Base-by-base conservation (phyloP, 2,797 vertebrate genomes). In the Periophthalmus magnuspinnatus region DNA sequence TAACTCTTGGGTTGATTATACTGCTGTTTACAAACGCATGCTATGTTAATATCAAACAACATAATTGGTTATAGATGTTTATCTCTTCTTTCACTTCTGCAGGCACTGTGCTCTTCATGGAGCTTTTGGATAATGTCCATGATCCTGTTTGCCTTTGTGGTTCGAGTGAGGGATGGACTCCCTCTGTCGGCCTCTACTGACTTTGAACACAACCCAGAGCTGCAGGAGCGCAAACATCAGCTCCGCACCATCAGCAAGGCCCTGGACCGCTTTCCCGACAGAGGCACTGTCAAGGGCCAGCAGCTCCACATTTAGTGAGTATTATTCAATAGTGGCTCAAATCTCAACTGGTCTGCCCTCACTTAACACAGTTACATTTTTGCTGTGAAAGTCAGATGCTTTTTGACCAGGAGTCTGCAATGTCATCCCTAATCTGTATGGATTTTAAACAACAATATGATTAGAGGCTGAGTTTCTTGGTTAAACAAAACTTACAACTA, bases 181-280 rank as follows among this genome's bases (percentile, higher is more conserved):
- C 97, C 97, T 28, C 95, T 99, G 81, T 98, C 97, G 0, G 97
- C 96, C 69, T 99, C 97, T 87, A 97, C 96, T 6, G 97, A 99
- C 87, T 99, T 98, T 72, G 93, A 97, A 80, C 94, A 97, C 81
- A 93, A 91, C 83, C 91, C 79, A 36, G 95, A 95, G 72, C 95
- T 99, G 48, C 91, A 97, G 91, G 95, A 96, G 78, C 94, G 95
- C 89, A 96, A 96, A 81, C 95, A 91, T 83, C 95, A 94, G 76
- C 87, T 99, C 78, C 95, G 94, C 90, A 90, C 83, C 0, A 83
- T 98, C 61, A 97, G 95, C 60, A 92, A 91, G 38, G 68, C 84
- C 0, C 88, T 98, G 86, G 78, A 83, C 0, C 84, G 47, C 2
- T 91, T 94, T 60, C 96, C 97, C 0, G 92, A 93, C 14, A 92